These are phyloP conservation scores for Empidonax alnorum DNA, from an alignment of 2,113 vertebrate genomes.

Conservation along the genomic window DNA sequence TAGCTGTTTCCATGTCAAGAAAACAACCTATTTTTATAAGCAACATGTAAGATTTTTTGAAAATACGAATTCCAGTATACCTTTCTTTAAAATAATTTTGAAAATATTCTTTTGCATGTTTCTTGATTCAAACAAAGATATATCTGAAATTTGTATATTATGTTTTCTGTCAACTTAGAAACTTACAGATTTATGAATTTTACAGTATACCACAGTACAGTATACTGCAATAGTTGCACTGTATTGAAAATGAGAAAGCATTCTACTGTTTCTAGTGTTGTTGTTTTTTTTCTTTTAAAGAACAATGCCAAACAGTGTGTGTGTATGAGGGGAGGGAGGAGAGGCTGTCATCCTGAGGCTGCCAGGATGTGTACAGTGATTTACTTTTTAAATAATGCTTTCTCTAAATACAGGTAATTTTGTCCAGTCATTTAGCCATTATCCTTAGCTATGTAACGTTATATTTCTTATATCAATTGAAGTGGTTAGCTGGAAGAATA, in stretches of 20 bases:
- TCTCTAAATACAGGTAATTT: background rate
- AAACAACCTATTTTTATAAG: background rate
- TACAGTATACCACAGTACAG: accelerated
- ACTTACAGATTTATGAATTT: background rate
- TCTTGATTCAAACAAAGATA: background rate
- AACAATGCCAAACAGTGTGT: background rate
- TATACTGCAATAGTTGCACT: background rate
- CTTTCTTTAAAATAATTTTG: background rate
- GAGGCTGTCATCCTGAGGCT: background rate
- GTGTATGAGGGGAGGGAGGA: accelerated
- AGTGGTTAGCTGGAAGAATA: background rate
- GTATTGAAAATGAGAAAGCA: background rate
- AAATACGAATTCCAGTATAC: background rate
- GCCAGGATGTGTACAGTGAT: background rate
- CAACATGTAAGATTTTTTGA: background rate
- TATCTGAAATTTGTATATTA: background rate
- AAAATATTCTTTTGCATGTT: accelerated
- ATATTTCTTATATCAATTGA: background rate
- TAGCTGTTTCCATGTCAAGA: background rate
- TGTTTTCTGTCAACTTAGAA: background rate
- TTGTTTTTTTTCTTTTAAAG: background rate
- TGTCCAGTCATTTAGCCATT: background rate
- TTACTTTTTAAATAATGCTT: background rate
- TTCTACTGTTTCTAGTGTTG: background rate
- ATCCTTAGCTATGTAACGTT: background rate